phyloP scores from a whole-genome alignment of 2,888 invertebrate species.

The Cryptosula pallasiana region DNA sequence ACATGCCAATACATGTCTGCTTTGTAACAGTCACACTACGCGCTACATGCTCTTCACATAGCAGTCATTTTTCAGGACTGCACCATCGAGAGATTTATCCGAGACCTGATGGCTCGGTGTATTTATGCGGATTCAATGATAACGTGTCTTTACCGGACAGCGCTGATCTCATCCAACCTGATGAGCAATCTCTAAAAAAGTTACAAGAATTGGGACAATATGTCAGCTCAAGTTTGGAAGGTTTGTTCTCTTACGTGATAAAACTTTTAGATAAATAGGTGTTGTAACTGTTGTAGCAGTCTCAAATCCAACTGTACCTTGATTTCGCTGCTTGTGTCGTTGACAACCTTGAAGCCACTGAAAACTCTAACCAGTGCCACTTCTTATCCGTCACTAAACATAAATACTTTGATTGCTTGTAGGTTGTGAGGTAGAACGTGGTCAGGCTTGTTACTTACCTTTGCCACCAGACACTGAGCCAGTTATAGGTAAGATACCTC shows the following conservation, averaged over 20 bases:
- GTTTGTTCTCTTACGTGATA: too few species aligned
- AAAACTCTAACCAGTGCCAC: too few species aligned
- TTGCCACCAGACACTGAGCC: conserved; percentile 28
- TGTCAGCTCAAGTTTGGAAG: conserved; percentile 3
- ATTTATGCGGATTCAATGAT: conserved; percentile 31
- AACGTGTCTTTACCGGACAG: conserved; percentile 28
- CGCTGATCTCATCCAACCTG: conserved; percentile 27
- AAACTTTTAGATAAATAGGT: too few species aligned
- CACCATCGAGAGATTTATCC: conserved; percentile 33
- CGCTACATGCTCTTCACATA: too few species aligned
- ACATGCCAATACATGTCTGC: too few species aligned
- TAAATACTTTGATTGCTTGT: conserved; percentile 26
- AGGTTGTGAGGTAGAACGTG: conserved; percentile 25
- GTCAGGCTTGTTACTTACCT: conserved; percentile 33
- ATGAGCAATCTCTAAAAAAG: conserved; percentile 25
- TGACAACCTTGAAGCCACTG: too few species aligned
- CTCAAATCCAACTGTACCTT: too few species aligned
- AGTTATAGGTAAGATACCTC: conserved; percentile 30
- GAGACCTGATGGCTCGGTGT: conserved; percentile 32
- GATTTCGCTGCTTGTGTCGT: too few species aligned
- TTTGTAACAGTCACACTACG: too few species aligned
- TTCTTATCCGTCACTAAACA: too few species aligned
- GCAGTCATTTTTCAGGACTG: neutral
- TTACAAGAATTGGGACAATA: conserved; percentile 24
- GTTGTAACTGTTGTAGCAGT: too few species aligned